Evolutionary conservation across 2,113 vertebrate species (phyloP).

Genomic region (Carassius gibelio): DNA sequence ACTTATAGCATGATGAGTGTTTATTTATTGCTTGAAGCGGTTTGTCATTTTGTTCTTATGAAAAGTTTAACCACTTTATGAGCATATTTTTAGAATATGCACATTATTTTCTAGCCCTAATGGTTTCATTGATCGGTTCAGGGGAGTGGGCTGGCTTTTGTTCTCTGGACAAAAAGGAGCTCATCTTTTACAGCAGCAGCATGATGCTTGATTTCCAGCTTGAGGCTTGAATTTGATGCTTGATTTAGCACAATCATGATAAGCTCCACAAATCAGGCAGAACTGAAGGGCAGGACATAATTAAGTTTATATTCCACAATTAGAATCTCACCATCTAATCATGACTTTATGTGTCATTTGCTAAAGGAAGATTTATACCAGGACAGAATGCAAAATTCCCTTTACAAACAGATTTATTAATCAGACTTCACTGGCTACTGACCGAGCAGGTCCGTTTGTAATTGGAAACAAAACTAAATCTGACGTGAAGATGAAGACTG

Average conservation of each 20-base stretch:
- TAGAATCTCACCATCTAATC: not conserved
- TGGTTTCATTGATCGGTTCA: slow-evolving; percentile 23
- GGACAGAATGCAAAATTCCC: not conserved
- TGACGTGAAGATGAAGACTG: not conserved
- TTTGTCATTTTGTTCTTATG: not conserved
- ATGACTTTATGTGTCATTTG: not conserved
- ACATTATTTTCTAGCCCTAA: not conserved
- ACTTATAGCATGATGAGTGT: not conserved
- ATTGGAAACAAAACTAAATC: slow-evolving; percentile 1
- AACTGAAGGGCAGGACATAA: not conserved
- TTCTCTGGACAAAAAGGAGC: slow-evolving; percentile 2
- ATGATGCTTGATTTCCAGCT: slow-evolving; percentile 10
- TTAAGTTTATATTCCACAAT: slow-evolving; percentile 5
- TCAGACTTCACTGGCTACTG: slow-evolving; percentile 7
- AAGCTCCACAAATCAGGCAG: not conserved
- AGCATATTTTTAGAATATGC: not conserved
- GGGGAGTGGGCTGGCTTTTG: slow-evolving; percentile 33
- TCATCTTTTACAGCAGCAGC: not conserved
- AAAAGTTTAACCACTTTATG: not conserved
- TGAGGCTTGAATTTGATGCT: slow-evolving; percentile 6
- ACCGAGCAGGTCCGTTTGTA: not conserved
- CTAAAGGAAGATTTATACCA: not conserved
- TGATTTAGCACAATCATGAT: slow-evolving; percentile 1
- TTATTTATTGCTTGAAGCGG: not conserved
- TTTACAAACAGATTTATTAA: not conserved